Conservation (phyloP, 2,888 invertebrate genomes). For the Plebejus anna region DNA sequence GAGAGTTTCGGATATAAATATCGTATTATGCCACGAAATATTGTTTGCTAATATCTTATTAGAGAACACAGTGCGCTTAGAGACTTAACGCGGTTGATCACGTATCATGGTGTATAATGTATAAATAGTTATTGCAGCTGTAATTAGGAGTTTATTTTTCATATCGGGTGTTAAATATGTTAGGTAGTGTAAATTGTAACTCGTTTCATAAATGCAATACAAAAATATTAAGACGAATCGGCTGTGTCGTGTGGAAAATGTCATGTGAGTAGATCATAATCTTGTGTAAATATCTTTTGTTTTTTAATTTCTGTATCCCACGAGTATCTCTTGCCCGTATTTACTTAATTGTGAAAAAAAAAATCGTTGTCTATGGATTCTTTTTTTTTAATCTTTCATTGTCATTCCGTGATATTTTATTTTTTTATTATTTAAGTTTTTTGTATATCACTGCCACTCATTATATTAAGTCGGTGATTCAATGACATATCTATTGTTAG, state of each 20-base stretch:
- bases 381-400: slow-evolving; percentile 4
- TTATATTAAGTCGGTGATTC: slow-evolving; percentile 70
- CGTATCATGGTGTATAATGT: slow-evolving; percentile 72
- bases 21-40: slow-evolving; percentile 49
- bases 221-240: slow-evolving; percentile 71
- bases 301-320: slow-evolving; percentile 24
- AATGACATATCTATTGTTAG: slow-evolving; percentile 77
- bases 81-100: slow-evolving; percentile 62
- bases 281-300: slow-evolving; percentile 63
- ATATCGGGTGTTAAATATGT: slow-evolving; percentile 78
- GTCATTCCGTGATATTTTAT: slow-evolving; percentile 29
- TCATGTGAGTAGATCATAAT: slow-evolving; percentile 63
- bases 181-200: slow-evolving; percentile 74
- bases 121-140: slow-evolving; percentile 80
- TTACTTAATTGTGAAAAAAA: slow-evolving; percentile 24
- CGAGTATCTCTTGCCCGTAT: slow-evolving; percentile 44
- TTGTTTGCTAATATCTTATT: slow-evolving; percentile 63
- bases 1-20: slow-evolving; percentile 45
- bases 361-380: slow-evolving; percentile 24
- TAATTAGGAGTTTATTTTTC: slow-evolving; percentile 80
- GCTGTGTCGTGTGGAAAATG: slow-evolving; percentile 76
- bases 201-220: slow-evolving; percentile 72
- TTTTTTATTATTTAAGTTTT: slow-evolving; percentile 30
- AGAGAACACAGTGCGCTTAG: slow-evolving; percentile 71
- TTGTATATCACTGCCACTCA: slow-evolving; percentile 61